A percentile compares a stretch with the other conserved stretches of the same genome.
Evolutionary conservation across 1,140 invertebrate genomes (phyloP).

Genomic region (Streblospio benedicti): DNA sequence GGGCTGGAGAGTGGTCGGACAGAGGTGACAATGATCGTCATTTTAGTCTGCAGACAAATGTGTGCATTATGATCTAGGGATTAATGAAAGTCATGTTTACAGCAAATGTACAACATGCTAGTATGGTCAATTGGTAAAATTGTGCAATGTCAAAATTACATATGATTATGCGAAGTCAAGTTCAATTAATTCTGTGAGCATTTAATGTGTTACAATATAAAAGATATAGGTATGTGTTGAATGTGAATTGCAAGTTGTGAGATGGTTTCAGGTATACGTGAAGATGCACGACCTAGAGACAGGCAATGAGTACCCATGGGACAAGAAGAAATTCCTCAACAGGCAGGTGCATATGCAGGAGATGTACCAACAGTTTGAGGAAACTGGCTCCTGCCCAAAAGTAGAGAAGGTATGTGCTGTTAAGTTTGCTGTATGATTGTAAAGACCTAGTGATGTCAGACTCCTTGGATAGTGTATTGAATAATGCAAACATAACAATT

Average conservation of each 20-base stretch:
- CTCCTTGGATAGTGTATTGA: neutral
- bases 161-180: too few species aligned
- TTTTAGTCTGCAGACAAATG: neutral
- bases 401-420: constrained; percentile 1
- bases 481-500: too few species aligned
- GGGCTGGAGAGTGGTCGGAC: constrained; percentile 30
- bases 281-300: constrained; percentile 51
- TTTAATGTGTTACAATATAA: too few species aligned
- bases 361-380: constrained; percentile 52
- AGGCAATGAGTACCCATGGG: constrained; percentile 52
- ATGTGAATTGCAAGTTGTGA: too few species aligned
- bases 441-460: neutral
- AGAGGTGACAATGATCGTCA: constrained; percentile 21
- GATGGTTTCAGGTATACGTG: constrained; percentile 40
- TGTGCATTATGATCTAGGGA: too few species aligned
- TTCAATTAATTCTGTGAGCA: too few species aligned
- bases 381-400: constrained; percentile 17
- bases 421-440: neutral
- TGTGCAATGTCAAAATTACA: too few species aligned
- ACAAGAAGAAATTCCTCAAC: constrained; percentile 51
- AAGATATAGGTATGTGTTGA: too few species aligned
- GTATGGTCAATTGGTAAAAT: too few species aligned
- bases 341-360: constrained; percentile 54
- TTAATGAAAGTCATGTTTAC: too few species aligned
- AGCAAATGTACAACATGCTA: too few species aligned